These are phyloP conservation scores for Campoletis raptor DNA, from an alignment of 2,888 invertebrate genomes.

Conservation along the genomic window DNA sequence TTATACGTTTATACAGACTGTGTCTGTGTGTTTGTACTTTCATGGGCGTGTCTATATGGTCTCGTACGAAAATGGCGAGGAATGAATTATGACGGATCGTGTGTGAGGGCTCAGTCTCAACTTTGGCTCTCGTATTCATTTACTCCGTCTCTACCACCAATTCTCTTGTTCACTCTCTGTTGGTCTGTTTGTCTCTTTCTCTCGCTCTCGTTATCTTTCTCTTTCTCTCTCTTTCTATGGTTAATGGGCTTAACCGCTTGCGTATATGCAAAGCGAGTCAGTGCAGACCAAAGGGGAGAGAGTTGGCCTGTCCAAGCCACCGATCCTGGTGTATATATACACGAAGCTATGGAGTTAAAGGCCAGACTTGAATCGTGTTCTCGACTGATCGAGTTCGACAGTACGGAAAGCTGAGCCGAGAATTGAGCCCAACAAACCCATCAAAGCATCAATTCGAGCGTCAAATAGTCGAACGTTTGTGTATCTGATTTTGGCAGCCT, in stretches of 20 bases:
- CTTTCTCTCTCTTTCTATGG: constrained; percentile 46
- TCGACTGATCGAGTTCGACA: constrained; percentile 43
- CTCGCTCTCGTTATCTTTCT: constrained; percentile 18
- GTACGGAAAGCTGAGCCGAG: constrained; percentile 43
- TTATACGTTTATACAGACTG: neutral
- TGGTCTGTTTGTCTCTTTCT: constrained; percentile 27
- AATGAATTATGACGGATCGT: constrained; percentile 63
- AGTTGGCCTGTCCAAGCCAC: constrained; percentile 51
- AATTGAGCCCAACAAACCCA: constrained; percentile 34
- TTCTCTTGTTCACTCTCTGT: constrained; percentile 26
- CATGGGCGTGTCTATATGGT: constrained; percentile 37
- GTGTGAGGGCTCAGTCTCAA: constrained; percentile 55
- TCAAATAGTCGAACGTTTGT: constrained; percentile 53
- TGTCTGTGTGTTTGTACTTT: constrained; percentile 32
- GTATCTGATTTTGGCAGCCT: constrained; percentile 52
- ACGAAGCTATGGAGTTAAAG: constrained; percentile 24
- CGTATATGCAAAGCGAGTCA: constrained; percentile 59
- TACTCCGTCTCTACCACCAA: constrained; percentile 54
- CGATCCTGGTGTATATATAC: constrained; percentile 34
- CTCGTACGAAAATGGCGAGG: constrained; percentile 53
- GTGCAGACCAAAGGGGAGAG: constrained; percentile 31
- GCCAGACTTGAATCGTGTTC: constrained; percentile 40
- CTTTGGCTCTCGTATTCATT: constrained; percentile 65
- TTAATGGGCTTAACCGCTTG: constrained; percentile 64
- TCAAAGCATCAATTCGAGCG: constrained; percentile 59